Base-by-base conservation (phyloP, 2,888 invertebrate genomes). In the Sesia bembeciformis region DNA sequence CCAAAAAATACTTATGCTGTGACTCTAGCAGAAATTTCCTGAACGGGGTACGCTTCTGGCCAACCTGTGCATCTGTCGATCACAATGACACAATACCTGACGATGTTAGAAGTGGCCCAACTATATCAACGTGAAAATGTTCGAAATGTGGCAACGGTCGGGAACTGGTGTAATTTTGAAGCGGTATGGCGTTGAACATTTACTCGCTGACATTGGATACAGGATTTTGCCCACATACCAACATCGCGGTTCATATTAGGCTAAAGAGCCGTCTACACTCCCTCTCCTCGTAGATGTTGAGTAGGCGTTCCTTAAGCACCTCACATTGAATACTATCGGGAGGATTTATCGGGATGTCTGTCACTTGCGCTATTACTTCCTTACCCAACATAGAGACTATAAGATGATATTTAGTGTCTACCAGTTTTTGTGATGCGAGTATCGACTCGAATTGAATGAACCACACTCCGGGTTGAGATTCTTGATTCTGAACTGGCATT, bases 101-200 rank as follows among this genome's bases (percentile, higher is more conserved):
- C 4, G 42, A 7, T 7, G 42, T 42, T 7, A n/a, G 42, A 4
- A 42, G 42, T 1, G 42, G 42, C n/a, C 42, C 42, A 7, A 42
- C 53, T 8, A 58, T 54, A 50, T 57, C 55, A 2, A 59, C 50
- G 42, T 59, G 56, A 1, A 57, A 4, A 40, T 59, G 59, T 4
- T 53, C 51, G 41, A 60, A 56, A 0, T 58, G 40, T 6, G 40
- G 53, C 5, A 56, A 40, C 4, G 40, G 40, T 4, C 39, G 40
- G 23, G 55, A 61, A 5, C 49, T 39, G 3, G 56, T 52, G 4
- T 53, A 23, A 5, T 57, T 55, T 40, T 54, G 40, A 8, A 41
- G 8, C 23, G 5, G 49, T 54, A 46, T 58, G 57, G 2, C 56
- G 49, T n/a, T 52, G 40, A 4, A 56, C 52, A 52, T 57, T 59